Base-by-base conservation (phyloP, 2,113 vertebrate species). In the Alethe diademata region DNA sequence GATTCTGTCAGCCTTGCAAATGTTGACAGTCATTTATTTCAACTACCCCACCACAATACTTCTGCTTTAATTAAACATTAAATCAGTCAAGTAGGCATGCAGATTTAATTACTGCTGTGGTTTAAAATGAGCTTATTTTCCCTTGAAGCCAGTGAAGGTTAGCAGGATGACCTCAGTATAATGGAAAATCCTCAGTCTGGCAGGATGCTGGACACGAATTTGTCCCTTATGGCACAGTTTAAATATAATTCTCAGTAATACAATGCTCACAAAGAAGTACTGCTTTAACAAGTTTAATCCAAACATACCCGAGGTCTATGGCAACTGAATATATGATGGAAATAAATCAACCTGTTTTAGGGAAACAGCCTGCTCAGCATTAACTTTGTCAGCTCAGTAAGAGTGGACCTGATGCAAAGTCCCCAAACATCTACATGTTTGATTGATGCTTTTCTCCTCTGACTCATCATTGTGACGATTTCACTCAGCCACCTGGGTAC, bases 31-130 rank as follows among this genome's bases (percentile, higher is more conserved):
- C 57, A 71, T 78, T 92, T 92, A 76, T 61, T 82, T 86, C n/a
- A 80, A 66, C 58, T 78, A 74, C 20, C 1, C n/a, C 51, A 66
- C 42, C 50, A 56, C 40, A 93, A 74, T 67, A 92, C 57, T 93
- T 92, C 83, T 78, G 65, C 64, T 91, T 81, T 92, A 93, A 95
- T 93, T 92, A 93, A 95, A 71, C 64, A 93, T 87, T 88, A 84
- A 67, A 91, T 86, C 9, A 11, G 88, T 84, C 91, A 92, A 94
- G 86, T 22, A 91, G 76, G 61, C 78, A 80, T 53, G 61, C 61
- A 89, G 65, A 93, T 92, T 93, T 93, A 95, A 93, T 95, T 92
- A 87, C 65, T 78, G 57, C 69, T 92, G 83, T 1, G 1, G 40
- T 85, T 91, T 82, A 56, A 90, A 93, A 91, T 84, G 80, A 92